phyloP scores from a whole-genome alignment of 2,888 invertebrate species.

The Odontothrips loti region DNA sequence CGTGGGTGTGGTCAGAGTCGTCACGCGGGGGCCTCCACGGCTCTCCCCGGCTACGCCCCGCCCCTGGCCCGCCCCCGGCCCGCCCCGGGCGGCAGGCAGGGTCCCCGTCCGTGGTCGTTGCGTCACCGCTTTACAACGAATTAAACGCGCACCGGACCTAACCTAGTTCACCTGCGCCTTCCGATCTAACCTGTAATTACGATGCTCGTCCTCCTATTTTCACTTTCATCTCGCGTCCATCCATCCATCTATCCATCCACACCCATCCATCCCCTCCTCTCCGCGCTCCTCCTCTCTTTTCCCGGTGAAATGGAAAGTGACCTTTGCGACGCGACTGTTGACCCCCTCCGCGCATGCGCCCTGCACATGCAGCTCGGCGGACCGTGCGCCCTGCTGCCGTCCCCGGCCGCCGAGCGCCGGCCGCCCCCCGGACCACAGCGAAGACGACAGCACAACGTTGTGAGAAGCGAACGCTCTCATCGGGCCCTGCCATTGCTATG shows the following conservation, averaged over 20 bases:
- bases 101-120: background rate
- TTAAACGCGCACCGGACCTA: background rate
- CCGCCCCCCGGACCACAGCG: background rate
- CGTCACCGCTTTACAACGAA: background rate
- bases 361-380: background rate
- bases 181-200: background rate
- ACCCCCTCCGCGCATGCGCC: background rate
- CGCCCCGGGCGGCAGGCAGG: too few relatives aligned
- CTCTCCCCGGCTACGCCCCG: too few relatives aligned
- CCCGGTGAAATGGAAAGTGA: slow-evolving; percentile 16
- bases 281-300: too few relatives aligned
- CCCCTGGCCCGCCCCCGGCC: background rate
- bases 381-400: background rate
- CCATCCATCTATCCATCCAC: background rate
- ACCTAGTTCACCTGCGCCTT: slow-evolving; percentile 11
- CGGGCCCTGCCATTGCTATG: too few relatives aligned
- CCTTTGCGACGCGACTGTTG: background rate
- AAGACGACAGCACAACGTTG: too few relatives aligned
- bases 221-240: slow-evolving; percentile 15
- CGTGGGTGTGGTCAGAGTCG: too few relatives aligned
- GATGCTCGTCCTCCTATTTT: background rate
- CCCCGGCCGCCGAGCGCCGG: background rate
- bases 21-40: too few relatives aligned
- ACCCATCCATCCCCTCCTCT: background rate
- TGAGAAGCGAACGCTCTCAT: too few relatives aligned